Conservation (phyloP, 2,113 vertebrate species). For the Microcebus jonahi region DNA sequence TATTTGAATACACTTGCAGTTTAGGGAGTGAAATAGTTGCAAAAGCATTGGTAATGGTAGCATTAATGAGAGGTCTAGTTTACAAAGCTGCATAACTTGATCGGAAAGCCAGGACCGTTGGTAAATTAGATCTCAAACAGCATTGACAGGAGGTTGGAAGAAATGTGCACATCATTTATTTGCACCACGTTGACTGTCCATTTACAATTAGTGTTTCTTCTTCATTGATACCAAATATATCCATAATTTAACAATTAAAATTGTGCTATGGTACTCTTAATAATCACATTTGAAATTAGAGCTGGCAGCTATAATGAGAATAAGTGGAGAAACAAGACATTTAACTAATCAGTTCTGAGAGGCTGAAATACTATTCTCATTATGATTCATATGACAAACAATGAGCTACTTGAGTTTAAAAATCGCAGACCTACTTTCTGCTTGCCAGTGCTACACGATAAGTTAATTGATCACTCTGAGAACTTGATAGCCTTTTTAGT, state of each 20-base stretch:
- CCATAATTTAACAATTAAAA: neutral
- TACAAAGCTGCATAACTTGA: neutral
- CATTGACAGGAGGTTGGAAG: neutral
- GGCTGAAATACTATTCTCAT: constrained; percentile 38
- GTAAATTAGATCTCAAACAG: neutral
- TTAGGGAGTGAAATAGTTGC: neutral
- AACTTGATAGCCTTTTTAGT: neutral
- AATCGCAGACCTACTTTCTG: neutral
- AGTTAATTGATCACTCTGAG: constrained; percentile 21
- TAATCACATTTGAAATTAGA: constrained; percentile 56
- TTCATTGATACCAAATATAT: constrained; percentile 35
- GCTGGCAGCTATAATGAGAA: constrained; percentile 48
- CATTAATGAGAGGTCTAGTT: neutral
- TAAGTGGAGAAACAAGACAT: constrained; percentile 63
- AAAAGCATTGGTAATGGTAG: neutral
- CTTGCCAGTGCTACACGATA: neutral
- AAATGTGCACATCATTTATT: neutral
- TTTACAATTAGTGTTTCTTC: neutral
- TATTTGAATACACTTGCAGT: neutral
- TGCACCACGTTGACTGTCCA: neutral
- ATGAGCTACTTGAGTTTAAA: constrained; percentile 44
- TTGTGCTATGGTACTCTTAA: neutral
- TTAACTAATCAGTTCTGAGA: constrained; percentile 48
- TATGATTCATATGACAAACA: constrained; percentile 18
- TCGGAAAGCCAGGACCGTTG: neutral